These are phyloP conservation scores for Dione vanillae DNA, from an alignment of 2,888 invertebrate genomes.

Conservation along the genomic window DNA sequence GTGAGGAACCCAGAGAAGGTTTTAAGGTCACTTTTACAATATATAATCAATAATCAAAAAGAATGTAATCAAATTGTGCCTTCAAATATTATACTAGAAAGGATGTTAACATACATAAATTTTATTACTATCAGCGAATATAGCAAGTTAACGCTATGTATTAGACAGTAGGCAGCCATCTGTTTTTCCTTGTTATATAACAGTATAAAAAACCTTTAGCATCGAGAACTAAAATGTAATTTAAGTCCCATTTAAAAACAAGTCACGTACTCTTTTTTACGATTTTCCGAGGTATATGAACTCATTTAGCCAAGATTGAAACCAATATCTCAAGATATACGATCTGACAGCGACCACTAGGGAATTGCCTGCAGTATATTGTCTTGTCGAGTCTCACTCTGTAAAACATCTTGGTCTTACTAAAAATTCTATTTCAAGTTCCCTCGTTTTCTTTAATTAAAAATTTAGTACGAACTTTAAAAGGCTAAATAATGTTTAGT, in stretches of 20 bases:
- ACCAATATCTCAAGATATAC: slow-evolving; percentile 40
- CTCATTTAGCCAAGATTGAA: slow-evolving; percentile 37
- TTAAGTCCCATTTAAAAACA: slow-evolving; percentile 19
- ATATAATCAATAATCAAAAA: no score
- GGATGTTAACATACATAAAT: no score
- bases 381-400: slow-evolving; percentile 19
- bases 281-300: slow-evolving; percentile 31
- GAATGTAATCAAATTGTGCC: no score
- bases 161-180: background rate
- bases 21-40: no score
- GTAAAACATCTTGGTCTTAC: slow-evolving; percentile 24
- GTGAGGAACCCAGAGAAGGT: no score
- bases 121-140: no score
- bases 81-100: no score
- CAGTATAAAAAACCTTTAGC: no score
- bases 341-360: slow-evolving; percentile 34
- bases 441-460: background rate
- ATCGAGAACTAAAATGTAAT: background rate
- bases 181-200: background rate
- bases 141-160: background rate
- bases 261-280: slow-evolving; percentile 32
- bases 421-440: slow-evolving; percentile 22
- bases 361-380: no score
- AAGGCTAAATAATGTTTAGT: no score
- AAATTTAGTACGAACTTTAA: no score